A percentile compares a stretch with the other conserved stretches of the same genome.
Conservation (phyloP, 2,888 invertebrate genomes). For the Tribolium freemani region DNA sequence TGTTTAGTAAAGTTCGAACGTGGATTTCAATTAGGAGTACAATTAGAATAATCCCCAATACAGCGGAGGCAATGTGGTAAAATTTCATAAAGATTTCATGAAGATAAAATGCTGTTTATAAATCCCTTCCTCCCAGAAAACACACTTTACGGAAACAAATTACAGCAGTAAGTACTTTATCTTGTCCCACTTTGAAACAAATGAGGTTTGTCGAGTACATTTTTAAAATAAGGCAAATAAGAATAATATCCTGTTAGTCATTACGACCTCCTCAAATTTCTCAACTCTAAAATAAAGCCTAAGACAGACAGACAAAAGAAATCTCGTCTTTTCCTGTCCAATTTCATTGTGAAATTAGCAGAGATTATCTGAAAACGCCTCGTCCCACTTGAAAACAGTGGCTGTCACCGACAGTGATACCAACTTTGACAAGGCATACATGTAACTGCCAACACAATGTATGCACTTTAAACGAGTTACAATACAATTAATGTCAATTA, state of each 20-base stretch:
- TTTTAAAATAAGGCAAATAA: constrained; percentile 39
- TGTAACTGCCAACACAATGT: not conserved
- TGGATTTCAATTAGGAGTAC: not conserved
- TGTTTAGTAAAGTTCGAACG: not conserved
- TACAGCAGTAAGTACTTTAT: constrained; percentile 43
- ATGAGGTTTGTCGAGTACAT: constrained; percentile 41
- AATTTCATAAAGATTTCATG: constrained; percentile 38
- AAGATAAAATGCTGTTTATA: constrained; percentile 39
- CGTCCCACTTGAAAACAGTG: not conserved
- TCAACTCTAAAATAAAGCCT: not conserved
- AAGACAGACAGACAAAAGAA: not conserved
- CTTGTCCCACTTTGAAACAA: constrained; percentile 42
- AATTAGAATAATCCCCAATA: constrained; percentile 19
- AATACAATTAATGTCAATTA: constrained; percentile 43
- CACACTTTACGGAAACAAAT: constrained; percentile 43
- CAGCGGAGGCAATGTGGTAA: constrained; percentile 17
- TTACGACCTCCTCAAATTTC: constrained; percentile 18
- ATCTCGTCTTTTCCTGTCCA: not conserved
- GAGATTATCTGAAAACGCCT: constrained; percentile 4
- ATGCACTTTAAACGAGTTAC: constrained; percentile 11
- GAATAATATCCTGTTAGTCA: constrained; percentile 20
- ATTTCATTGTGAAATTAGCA: not conserved
- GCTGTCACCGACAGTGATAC: not conserved
- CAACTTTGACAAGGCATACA: not conserved
- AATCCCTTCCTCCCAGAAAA: constrained; percentile 39